Percentiles rank a stretch among this genome's conserved stretches.
phyloP scores from a whole-genome alignment of 1,140 invertebrate species.

The Dendroctonus valens region DNA sequence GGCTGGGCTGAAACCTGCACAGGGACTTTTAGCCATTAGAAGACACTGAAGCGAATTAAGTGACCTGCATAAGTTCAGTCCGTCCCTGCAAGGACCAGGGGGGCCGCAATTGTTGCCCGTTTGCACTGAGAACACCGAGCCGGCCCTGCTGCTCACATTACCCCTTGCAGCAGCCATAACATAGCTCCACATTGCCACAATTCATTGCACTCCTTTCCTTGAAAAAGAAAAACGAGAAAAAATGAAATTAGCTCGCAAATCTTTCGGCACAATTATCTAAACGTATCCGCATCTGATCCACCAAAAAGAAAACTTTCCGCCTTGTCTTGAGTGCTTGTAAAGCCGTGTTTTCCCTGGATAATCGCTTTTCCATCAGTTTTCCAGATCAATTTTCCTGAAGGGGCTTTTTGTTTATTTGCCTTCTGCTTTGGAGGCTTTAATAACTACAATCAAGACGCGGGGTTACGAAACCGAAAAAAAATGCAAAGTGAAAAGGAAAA shows the following conservation, averaged over 20 bases:
- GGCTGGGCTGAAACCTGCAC: background rate
- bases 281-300: background rate
- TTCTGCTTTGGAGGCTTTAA: constrained; percentile 1
- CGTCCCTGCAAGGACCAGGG: constrained; percentile 47
- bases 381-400: constrained; percentile 1
- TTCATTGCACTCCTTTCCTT: constrained; percentile 38
- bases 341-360: constrained; percentile 2
- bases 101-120: constrained; percentile 30
- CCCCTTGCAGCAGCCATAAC: constrained; percentile 59
- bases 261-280: background rate
- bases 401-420: constrained; percentile 6
- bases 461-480: background rate
- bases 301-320: background rate
- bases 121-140: constrained; percentile 48
- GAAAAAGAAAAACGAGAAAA: constrained; percentile 19
- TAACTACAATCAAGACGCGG: background rate
- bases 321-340: background rate
- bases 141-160: constrained; percentile 50
- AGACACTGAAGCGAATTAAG: background rate
- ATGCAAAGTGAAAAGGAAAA: background rate
- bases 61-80: constrained; percentile 33
- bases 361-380: constrained; percentile 10
- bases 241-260: background rate
- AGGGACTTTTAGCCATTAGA: background rate
- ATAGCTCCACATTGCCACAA: constrained; percentile 56